A percentile compares a stretch with the other conserved stretches of the same genome.
phyloP scores from a whole-genome alignment of 2,797 vertebrate genomes.

The Lycodopsis pacificus region DNA sequence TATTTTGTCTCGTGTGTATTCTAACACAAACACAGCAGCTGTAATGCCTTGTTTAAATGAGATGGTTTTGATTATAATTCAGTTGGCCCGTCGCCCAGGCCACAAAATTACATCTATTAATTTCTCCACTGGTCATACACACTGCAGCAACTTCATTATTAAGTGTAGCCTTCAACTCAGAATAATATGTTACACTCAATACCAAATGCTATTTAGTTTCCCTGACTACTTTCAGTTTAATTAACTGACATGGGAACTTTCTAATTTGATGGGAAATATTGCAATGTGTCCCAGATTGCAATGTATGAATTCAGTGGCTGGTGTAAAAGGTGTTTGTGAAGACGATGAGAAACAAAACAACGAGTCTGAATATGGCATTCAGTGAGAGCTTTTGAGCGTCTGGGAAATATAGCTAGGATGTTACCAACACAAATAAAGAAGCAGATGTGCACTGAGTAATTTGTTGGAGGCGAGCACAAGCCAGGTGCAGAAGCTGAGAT shows the following conservation, averaged over 20 bases:
- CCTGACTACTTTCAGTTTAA: not conserved
- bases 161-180: conserved; percentile 13
- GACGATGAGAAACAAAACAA: conserved; percentile 17
- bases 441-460: conserved; percentile 33
- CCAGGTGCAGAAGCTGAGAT: conserved; percentile 48
- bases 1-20: not conserved
- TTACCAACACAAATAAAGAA: conserved; percentile 15
- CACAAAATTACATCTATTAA: conserved; percentile 15
- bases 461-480: conserved; percentile 26
- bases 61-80: conserved; percentile 21
- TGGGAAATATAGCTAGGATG: not conserved
- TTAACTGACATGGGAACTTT: conserved; percentile 6
- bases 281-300: conserved; percentile 8
- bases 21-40: conserved; percentile 9
- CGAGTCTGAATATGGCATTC: not conserved
- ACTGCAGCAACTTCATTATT: conserved; percentile 34
- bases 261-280: conserved; percentile 10
- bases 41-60: conserved; percentile 18
- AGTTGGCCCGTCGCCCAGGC: conserved; percentile 15
- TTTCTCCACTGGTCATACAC: not conserved
- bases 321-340: conserved; percentile 16
- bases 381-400: not conserved
- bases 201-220: conserved; percentile 2
- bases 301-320: not conserved
- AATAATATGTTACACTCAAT: conserved; percentile 1